These are phyloP conservation scores for Hystrix cristata DNA, from an alignment of 2,113 vertebrate species.

Conservation along the genomic window DNA sequence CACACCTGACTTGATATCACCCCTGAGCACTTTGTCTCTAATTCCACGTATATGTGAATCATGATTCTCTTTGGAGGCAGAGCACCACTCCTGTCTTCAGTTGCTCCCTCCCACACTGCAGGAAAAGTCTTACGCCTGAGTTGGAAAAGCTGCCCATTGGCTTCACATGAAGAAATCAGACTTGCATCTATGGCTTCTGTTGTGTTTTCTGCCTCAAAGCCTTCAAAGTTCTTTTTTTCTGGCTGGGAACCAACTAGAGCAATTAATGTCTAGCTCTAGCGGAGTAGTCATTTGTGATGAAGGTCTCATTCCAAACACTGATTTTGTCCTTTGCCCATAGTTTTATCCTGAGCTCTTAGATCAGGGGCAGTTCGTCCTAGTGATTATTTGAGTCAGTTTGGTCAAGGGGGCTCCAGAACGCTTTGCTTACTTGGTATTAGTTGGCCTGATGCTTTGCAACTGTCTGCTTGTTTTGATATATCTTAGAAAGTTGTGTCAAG, in stretches of 20 bases:
- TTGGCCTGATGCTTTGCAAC: background rate
- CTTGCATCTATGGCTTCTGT: background rate
- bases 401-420: background rate
- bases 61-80: background rate
- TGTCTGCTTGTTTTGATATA: background rate
- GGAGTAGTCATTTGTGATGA: background rate
- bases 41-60: background rate
- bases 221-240: background rate
- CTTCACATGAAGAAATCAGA: background rate
- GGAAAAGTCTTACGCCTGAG: background rate
- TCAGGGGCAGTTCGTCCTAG: background rate
- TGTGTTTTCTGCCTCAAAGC: background rate
- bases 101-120: background rate
- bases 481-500: background rate
- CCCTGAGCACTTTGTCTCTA: background rate
- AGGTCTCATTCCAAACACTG: background rate
- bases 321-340: background rate
- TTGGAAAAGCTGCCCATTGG: background rate
- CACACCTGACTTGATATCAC: background rate
- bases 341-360: background rate
- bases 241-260: background rate
- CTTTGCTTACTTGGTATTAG: background rate
- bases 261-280: background rate
- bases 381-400: background rate
- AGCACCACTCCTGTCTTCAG: background rate